Percentiles rank a stretch among this genome's conserved stretches.
These are phyloP conservation scores for Pachypeltis micranthus DNA, from an alignment of 1,140 invertebrate species.

Conservation along the genomic window DNA sequence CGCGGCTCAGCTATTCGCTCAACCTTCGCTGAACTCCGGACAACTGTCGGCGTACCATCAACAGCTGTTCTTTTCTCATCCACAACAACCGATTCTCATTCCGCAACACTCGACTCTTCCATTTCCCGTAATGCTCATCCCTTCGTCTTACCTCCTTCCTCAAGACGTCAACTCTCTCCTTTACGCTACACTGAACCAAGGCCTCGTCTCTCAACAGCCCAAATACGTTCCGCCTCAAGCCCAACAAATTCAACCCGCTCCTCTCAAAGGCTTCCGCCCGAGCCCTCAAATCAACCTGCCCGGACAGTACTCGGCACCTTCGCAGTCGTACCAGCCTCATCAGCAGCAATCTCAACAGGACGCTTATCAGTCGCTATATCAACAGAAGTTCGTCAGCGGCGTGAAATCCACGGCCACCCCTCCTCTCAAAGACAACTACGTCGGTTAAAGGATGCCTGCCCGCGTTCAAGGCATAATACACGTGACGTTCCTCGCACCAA, in stretches of 20 bases:
- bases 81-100: conserved; percentile 3
- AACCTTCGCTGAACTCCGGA: not conserved
- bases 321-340: not conserved
- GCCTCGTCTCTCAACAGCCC: not conserved
- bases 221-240: conserved; percentile 2
- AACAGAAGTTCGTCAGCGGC: conserved; percentile 1
- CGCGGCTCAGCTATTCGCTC: conserved; percentile 1
- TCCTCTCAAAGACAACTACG: conserved; percentile 14
- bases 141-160: conserved; percentile 3
- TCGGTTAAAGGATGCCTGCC: not conserved
- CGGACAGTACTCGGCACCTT: too few relatives aligned
- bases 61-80: not conserved
- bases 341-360: conserved; percentile 2
- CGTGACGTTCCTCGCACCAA: too few relatives aligned
- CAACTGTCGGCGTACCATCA: conserved; percentile 2
- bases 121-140: conserved; percentile 12
- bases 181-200: not conserved
- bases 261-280: not conserved
- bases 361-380: conserved; percentile 9
- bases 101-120: conserved; percentile 8
- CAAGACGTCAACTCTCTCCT: conserved; percentile 10
- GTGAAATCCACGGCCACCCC: conserved; percentile 12
- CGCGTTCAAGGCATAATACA: too few relatives aligned
- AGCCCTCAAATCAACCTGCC: conserved; percentile 1
- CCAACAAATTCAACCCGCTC: not conserved